A percentile compares a stretch with the other conserved stretches of the same genome.
Conservation (phyloP, 2,113 vertebrate species). For the Turnix velox region DNA sequence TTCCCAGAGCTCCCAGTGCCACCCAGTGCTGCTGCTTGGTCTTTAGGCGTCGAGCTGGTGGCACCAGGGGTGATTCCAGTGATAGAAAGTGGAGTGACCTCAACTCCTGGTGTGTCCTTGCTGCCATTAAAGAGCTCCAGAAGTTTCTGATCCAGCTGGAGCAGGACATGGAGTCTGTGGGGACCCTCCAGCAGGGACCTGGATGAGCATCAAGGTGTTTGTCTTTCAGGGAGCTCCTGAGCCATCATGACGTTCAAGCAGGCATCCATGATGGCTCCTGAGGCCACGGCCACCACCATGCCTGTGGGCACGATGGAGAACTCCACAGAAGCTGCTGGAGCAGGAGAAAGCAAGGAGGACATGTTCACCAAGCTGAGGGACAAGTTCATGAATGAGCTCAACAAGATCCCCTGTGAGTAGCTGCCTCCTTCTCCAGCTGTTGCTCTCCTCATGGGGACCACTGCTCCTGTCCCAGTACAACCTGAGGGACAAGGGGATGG, state of each 20-base stretch:
- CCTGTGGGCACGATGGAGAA: slow-evolving; percentile 77
- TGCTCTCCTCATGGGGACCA: not conserved
- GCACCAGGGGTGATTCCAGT: not conserved
- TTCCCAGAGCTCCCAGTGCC: not conserved
- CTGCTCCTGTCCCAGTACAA: rapidly evolving
- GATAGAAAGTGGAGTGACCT: not conserved
- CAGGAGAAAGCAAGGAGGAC: slow-evolving; percentile 79
- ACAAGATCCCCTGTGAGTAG: slow-evolving; percentile 91
- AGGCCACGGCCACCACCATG: slow-evolving; percentile 71
- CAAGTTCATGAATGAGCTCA: slow-evolving; percentile 92
- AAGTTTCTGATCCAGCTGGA: not conserved
- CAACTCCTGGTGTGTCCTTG: not conserved
- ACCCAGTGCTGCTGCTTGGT: not conserved
- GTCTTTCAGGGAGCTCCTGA: slow-evolving; percentile 23
- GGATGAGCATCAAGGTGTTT: rapidly evolving
- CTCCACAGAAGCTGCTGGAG: slow-evolving; percentile 74
- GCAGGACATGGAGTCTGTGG: not conserved
- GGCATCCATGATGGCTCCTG: slow-evolving; percentile 83
- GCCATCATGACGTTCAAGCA: slow-evolving; percentile 81
- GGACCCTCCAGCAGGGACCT: not conserved
- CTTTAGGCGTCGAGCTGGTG: too few relatives aligned
- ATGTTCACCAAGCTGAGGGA: slow-evolving; percentile 86
- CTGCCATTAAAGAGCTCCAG: not conserved
- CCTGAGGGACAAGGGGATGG: rapidly evolving
- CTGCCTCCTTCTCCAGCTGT: not conserved